Evolutionary conservation across 2,797 vertebrate genomes (phyloP), one percentile per base, ranked within the genome.

Genomic region (Orestias chungarensis): DNA sequence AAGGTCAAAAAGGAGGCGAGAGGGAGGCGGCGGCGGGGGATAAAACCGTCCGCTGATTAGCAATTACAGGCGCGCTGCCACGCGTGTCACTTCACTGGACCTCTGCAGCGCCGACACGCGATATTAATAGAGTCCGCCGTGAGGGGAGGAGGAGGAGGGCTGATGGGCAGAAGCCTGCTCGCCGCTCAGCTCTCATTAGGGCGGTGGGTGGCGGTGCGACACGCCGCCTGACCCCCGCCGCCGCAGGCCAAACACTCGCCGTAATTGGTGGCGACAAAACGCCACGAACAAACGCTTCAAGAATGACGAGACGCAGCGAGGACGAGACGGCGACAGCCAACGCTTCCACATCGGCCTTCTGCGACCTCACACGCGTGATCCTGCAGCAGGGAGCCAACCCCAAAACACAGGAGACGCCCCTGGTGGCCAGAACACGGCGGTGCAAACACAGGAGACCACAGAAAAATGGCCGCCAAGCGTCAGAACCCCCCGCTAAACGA

Each of bases 41-140:
- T 93, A 91, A 91, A 93, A 93, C 89, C 86, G 90, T 91, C 93
- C 76, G 18, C 90, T 95, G 93, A 95, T 95, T 95, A 94, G 93
- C 91, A 93, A 94, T 93, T 93, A 93, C 78, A 84, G 87, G 59
- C 49, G 82, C 27, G 86, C 87, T 86, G 87, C 86, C 78, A 90
- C 88, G 86, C 86, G 88, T 94, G 94, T 94, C 94, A 94, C 92
- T 92, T 89, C 91, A 81, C 85, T 88, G 91, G 91, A 92, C 91
- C 91, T 90, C 90, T 80, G 76, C 93, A 88, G 88, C 93, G 62
- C 75, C 86, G 86, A 90, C 93, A 82, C 73, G 78, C 77, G 87
- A 82, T 90, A 93, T 92, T 94, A 95, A 94, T 93, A 93, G 93
- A 93, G 90, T 92, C 92, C 84, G 85, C 85, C 78, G 75, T 62